Evolutionary conservation across 2,113 vertebrate genomes (phyloP).

Genomic region (Psilopsiagon aurifrons): DNA sequence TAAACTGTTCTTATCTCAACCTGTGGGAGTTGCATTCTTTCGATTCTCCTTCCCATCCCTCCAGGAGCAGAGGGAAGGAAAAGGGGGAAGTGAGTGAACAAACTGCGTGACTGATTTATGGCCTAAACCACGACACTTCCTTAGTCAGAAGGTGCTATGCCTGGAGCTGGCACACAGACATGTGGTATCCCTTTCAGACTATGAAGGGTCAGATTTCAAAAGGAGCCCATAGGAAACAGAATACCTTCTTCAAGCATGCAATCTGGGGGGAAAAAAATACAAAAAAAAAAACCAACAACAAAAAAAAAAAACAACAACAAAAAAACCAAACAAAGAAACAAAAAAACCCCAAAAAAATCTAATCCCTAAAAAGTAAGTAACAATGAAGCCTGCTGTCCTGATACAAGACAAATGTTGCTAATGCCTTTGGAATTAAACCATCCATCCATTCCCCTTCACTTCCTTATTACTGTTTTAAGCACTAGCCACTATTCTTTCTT

Average conservation of each 20-base stretch:
- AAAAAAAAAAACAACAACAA: too few species aligned
- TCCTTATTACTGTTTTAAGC: background rate
- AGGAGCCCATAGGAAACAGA: too few species aligned
- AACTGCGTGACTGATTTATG: too few species aligned
- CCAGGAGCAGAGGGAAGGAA: too few species aligned
- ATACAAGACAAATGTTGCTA: background rate
- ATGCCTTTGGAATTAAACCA: background rate
- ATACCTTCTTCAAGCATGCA: background rate
- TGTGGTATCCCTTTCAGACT: background rate
- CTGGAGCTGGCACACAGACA: background rate
- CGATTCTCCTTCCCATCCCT: too few species aligned
- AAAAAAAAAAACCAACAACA: too few species aligned
- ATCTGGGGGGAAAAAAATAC: background rate
- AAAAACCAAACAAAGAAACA: too few species aligned
- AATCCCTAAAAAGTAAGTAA: constrained; percentile 22
- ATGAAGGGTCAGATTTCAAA: background rate
- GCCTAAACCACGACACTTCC: background rate
- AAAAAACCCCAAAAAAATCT: background rate
- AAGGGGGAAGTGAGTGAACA: too few species aligned
- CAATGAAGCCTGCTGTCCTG: constrained; percentile 40
- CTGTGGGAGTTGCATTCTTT: too few species aligned
- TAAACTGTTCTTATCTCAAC: too few species aligned
- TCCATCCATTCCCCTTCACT: background rate
- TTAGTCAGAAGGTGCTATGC: background rate
- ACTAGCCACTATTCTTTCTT: background rate